Base-by-base conservation (phyloP, 1,140 invertebrate species). In the Dendrolimus kikuchii region DNA sequence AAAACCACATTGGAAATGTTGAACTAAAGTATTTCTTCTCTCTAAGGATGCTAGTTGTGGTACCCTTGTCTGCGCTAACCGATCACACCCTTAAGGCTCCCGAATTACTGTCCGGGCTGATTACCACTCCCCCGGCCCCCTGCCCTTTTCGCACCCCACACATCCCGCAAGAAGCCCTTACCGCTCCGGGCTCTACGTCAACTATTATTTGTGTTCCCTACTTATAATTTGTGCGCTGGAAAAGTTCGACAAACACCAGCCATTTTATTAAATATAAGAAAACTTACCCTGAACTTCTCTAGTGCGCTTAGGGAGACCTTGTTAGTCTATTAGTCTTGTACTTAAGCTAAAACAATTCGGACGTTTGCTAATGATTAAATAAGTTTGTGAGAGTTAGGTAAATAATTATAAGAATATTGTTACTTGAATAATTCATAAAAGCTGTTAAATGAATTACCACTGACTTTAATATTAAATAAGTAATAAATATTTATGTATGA, bases 151-250 rank as follows among this genome's bases (percentile, higher is more conserved):
- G 54, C 42, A 53, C 55, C 50, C 58, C 53, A 60, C 23, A 64
- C 47, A 40, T 51, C 56, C 59, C 55, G 46, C 50, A 66, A 53
- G 51, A 59, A 56, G 48, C 66, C 62, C 62, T 66, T 53, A 50
- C 62, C 59, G 66, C 69, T 69, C 57, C 53, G 51, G 59, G 69
- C 69, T 74, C 70, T 67, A 68, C 74, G 74, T 81, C 76, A 81
- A 79, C 77, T 84, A 80, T 73, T 82, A 81, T 86, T 86, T 86
- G 77, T 82, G 75, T 84, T 86, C 73, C 74, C 65, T 73, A 80
- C 77, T 83, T 82, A 83, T 86, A 82, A 83, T 83, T 80, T 81
- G 69, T 64, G 73, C 73, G 64, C 66, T 74, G 66, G 69, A 77
- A 77, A 81, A 83, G 72, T 83, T 83, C 72, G 64, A 75, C 67